phyloP scores from a whole-genome alignment of 2,888 invertebrate genomes.

The Limulus polyphemus region DNA sequence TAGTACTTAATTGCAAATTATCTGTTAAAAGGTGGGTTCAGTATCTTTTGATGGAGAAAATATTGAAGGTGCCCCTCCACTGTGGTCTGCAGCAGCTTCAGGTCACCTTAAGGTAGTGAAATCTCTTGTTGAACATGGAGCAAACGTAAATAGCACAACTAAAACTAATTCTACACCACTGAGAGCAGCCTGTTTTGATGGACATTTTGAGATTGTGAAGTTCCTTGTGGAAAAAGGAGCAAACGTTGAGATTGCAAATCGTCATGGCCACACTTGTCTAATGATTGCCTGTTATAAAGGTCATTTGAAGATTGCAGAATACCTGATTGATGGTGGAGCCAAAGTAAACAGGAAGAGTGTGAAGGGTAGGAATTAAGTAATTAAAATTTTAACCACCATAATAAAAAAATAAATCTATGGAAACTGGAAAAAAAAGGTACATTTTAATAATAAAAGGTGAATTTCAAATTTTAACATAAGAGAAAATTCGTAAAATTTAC shows the following conservation, averaged over 20 bases:
- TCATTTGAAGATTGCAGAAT: constrained; percentile 78
- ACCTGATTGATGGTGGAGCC: constrained; percentile 69
- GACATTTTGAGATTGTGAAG: constrained; percentile 85
- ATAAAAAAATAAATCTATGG: neutral
- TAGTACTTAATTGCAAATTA: neutral
- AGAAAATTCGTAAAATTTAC: no score
- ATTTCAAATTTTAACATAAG: no score
- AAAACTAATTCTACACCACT: constrained; percentile 88
- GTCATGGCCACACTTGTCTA: constrained; percentile 89
- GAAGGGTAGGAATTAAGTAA: constrained; percentile 34
- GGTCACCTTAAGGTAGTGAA: constrained; percentile 78
- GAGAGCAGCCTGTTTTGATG: constrained; percentile 92
- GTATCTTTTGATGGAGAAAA: constrained; percentile 96
- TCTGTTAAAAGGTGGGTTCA: constrained; percentile 33
- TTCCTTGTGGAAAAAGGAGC: constrained; percentile 82
- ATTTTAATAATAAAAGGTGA: no score
- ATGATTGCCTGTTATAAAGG: constrained; percentile 98
- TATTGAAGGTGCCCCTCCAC: constrained; percentile 87
- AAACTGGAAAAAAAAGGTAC: no score
- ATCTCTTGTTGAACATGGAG: constrained; percentile 67
- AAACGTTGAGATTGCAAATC: constrained; percentile 91
- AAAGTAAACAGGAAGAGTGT: constrained; percentile 72
- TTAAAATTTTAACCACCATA: neutral
- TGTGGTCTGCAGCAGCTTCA: constrained; percentile 97
- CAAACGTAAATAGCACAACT: constrained; percentile 87